phyloP scores from a whole-genome alignment of 2,888 invertebrate genomes.

The Apeira syringaria region DNA sequence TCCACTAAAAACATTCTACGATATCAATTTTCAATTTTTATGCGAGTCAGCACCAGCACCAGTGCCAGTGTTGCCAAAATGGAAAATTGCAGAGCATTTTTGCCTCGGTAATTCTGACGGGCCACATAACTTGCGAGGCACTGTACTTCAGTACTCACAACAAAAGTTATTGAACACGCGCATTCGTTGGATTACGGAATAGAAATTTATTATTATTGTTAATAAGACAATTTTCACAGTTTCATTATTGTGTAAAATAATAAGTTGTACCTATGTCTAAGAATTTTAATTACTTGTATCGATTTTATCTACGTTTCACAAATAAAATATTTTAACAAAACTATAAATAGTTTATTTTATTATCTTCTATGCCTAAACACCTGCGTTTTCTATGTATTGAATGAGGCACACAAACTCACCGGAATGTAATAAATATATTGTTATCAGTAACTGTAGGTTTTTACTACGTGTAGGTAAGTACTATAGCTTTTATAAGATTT shows the following conservation, averaged over 20 bases:
- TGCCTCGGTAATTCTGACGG: conserved; percentile 2
- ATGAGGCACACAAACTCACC: too few species aligned
- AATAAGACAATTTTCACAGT: conserved; percentile 77
- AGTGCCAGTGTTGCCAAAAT: conserved; percentile 13
- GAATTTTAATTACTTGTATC: conserved; percentile 83
- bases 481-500: too few species aligned
- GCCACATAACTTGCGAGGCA: conserved; percentile 7
- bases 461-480: too few species aligned
- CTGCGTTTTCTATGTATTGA: too few species aligned
- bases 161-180: conserved; percentile 59
- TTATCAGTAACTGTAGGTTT: too few species aligned
- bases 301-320: conserved; percentile 83
- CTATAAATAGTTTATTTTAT: conserved; percentile 40
- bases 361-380: conserved; percentile 11
- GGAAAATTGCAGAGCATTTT: conserved; percentile 13
- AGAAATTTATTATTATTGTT: conserved; percentile 57
- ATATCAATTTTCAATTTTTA: too few species aligned
- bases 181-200: conserved; percentile 57
- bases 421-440: too few species aligned
- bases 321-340: conserved; percentile 82
- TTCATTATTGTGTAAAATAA: conserved; percentile 77
- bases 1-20: too few species aligned
- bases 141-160: conserved; percentile 37
- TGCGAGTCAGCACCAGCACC: too few species aligned
- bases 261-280: conserved; percentile 77